A percentile compares a stretch with the other conserved stretches of the same genome.
Evolutionary conservation across 2,888 invertebrate genomes (phyloP).

Genomic region (Volucella inanis): DNA sequence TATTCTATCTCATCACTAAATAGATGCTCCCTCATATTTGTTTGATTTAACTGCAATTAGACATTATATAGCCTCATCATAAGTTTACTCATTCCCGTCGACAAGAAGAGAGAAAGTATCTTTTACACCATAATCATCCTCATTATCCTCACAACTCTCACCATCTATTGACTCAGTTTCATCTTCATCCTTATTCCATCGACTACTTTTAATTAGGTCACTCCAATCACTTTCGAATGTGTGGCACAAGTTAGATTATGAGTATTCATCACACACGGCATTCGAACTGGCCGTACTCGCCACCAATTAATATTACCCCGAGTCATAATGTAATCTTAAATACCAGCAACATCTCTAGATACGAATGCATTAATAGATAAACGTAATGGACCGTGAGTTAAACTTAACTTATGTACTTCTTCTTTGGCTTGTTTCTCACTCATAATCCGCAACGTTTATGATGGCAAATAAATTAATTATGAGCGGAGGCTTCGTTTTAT

Average conservation of each 20-base stretch:
- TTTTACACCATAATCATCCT: background rate
- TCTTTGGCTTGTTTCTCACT: background rate
- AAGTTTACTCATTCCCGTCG: too few species aligned
- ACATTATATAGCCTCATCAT: too few species aligned
- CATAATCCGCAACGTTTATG: constrained; percentile 20
- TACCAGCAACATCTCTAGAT: constrained; percentile 28
- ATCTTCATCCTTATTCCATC: background rate
- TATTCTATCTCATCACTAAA: too few species aligned
- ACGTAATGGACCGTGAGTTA: constrained; percentile 18
- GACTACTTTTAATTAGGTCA: constrained; percentile 24
- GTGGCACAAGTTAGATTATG: background rate
- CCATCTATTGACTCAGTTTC: background rate
- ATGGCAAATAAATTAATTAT: constrained; percentile 27
- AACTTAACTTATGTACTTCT: background rate
- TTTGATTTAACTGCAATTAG: too few species aligned
- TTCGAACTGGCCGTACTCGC: constrained; percentile 12
- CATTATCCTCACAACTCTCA: background rate
- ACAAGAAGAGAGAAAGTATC: too few species aligned
- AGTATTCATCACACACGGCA: constrained; percentile 5
- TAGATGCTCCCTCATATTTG: too few species aligned
- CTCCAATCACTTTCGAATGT: constrained; percentile 17
- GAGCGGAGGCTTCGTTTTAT: background rate
- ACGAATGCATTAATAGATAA: constrained; percentile 25
- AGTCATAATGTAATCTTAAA: constrained; percentile 29
- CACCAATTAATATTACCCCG: constrained; percentile 20